Percentiles rank a stretch among this genome's conserved stretches.
Evolutionary conservation across 2,888 invertebrate genomes (phyloP).

Genomic region (Tetropium fuscum): DNA sequence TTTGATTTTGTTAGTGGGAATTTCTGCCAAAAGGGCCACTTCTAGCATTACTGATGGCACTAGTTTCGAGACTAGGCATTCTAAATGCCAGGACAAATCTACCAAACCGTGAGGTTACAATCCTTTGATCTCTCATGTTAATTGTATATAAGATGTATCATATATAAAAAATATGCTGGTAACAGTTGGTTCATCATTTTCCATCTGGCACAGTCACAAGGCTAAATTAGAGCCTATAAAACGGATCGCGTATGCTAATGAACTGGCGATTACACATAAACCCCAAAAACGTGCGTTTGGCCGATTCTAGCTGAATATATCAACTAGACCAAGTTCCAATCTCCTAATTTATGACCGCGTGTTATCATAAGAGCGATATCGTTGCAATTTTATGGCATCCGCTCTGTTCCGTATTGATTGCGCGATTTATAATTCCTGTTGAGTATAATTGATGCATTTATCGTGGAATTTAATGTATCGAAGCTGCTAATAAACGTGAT

Average conservation of each 20-base stretch:
- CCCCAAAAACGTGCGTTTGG: constrained; percentile 6
- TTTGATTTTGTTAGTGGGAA: too few species aligned
- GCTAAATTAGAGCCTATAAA: constrained; percentile 6
- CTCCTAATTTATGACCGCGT: constrained; percentile 27
- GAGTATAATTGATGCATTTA: constrained; percentile 33
- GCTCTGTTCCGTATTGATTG: constrained; percentile 27
- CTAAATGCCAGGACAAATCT: too few species aligned
- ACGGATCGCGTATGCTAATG: constrained; percentile 16
- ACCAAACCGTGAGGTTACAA: too few species aligned
- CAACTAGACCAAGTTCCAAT: constrained; percentile 5
- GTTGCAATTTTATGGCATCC: constrained; percentile 21
- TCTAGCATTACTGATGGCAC: too few species aligned
- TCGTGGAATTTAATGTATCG: constrained; percentile 32
- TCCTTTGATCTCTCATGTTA: too few species aligned
- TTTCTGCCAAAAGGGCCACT: too few species aligned
- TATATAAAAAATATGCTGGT: too few species aligned
- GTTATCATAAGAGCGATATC: constrained; percentile 29
- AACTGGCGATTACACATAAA: constrained; percentile 5
- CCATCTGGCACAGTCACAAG: too few species aligned
- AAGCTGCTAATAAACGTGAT: constrained; percentile 22
- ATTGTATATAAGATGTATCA: too few species aligned
- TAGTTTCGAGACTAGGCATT: too few species aligned
- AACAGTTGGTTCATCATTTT: too few species aligned
- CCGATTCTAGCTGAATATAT: constrained; percentile 2
- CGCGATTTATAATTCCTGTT: constrained; percentile 32